Percentiles rank a stretch among this genome's conserved stretches.
Evolutionary conservation across 2,888 invertebrate genomes (phyloP).

Genomic region (Eucera pruinosa): DNA sequence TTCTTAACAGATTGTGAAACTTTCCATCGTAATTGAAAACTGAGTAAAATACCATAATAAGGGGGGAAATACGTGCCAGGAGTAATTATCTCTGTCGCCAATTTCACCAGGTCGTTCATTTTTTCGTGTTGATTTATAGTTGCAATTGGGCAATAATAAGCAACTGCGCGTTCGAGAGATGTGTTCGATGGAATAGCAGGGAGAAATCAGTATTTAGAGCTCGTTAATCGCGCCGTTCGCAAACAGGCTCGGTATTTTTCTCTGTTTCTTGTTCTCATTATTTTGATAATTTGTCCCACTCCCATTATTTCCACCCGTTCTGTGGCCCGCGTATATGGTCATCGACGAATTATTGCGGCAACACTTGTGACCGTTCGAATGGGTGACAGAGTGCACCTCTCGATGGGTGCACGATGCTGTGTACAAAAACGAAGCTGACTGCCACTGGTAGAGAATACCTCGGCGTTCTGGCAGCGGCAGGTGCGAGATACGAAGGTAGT

Average conservation of each 20-base stretch:
- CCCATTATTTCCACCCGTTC: constrained; percentile 55
- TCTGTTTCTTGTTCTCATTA: constrained; percentile 59
- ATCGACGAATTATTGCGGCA: constrained; percentile 67
- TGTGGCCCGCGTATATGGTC: constrained; percentile 57
- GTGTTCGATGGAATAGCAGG: constrained; percentile 8
- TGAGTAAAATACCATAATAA: constrained; percentile 37
- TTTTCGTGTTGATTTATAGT: constrained; percentile 27
- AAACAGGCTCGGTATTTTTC: constrained; percentile 38
- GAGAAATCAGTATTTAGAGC: constrained; percentile 52
- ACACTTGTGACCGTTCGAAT: constrained; percentile 28
- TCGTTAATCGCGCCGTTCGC: constrained; percentile 47
- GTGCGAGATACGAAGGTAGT: constrained; percentile 77
- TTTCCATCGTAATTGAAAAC: constrained; percentile 34
- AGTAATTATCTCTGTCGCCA: constrained; percentile 37
- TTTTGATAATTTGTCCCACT: constrained; percentile 67
- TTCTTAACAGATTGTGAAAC: constrained; percentile 35
- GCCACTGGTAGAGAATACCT: constrained; percentile 63
- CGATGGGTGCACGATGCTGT: constrained; percentile 56
- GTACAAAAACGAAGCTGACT: constrained; percentile 63
- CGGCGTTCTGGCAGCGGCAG: constrained; percentile 73
- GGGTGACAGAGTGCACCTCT: constrained; percentile 44
- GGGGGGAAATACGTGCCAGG: constrained; percentile 22
- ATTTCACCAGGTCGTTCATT: constrained; percentile 24
- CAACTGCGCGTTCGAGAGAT: neutral
- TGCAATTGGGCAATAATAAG: neutral